These are phyloP conservation scores for Hippoglossus stenolepis DNA, from an alignment of 2,113 vertebrate species.

Conservation along the genomic window DNA sequence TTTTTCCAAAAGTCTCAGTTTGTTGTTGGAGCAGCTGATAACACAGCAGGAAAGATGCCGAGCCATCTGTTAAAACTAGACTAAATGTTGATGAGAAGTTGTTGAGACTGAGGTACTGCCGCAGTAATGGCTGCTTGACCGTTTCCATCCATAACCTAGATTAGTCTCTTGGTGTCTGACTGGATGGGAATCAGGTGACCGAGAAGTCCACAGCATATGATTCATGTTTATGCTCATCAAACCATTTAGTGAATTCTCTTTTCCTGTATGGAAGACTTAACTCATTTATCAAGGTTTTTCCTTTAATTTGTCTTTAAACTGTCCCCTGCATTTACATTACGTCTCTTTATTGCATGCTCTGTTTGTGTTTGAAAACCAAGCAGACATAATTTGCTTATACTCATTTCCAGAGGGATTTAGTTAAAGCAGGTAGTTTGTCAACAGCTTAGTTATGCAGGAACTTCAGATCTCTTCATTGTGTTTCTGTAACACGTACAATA, in stretches of 20 bases:
- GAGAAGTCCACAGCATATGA: neutral
- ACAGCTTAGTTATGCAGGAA: neutral
- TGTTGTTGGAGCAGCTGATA: neutral
- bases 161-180: neutral
- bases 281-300: neutral
- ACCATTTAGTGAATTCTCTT: neutral
- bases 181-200: neutral
- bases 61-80: neutral
- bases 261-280: neutral
- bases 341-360: neutral
- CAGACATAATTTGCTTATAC: slow-evolving; percentile 21
- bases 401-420: neutral
- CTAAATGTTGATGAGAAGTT: neutral
- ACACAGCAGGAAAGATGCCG: neutral
- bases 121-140: neutral
- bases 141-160: neutral
- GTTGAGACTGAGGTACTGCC: neutral
- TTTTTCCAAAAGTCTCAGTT: neutral
- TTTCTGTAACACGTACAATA: neutral
- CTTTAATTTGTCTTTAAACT: neutral
- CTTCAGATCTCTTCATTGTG: neutral
- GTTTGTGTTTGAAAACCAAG: slow-evolving; percentile 23
- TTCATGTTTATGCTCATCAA: neutral
- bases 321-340: neutral
- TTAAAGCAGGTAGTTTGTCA: slow-evolving; percentile 15